These are phyloP conservation scores for Hypocryptadius cinnamomeus DNA, from an alignment of 2,113 vertebrate species.

Conservation along the genomic window DNA sequence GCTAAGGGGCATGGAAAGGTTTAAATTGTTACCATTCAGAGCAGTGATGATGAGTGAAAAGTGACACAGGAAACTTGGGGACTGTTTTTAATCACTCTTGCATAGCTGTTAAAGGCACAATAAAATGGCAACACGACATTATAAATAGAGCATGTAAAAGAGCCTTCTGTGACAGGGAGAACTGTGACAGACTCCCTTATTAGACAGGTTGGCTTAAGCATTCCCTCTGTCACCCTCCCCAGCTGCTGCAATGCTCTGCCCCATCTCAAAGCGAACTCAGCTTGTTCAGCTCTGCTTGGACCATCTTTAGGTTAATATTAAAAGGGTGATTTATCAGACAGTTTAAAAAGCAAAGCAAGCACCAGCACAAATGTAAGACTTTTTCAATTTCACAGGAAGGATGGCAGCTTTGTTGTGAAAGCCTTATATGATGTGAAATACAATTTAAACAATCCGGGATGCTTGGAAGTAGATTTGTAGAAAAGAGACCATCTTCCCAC, in stretches of 20 bases:
- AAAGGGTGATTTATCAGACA: background rate
- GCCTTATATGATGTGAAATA: background rate
- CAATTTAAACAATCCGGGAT: background rate
- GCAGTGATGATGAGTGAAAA: conserved; percentile 49
- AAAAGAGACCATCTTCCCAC: background rate
- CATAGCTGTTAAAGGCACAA: conserved; percentile 42
- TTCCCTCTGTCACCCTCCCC: background rate
- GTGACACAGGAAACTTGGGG: conserved; percentile 38
- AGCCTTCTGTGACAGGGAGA: conserved; percentile 27
- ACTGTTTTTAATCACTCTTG: conserved; percentile 55
- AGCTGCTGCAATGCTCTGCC: background rate
- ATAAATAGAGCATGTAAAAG: conserved; percentile 46
- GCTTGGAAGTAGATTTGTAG: background rate
- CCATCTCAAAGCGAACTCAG: background rate
- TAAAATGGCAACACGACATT: conserved; percentile 47
- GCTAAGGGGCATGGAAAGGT: conserved; percentile 12
- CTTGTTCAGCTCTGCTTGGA: background rate
- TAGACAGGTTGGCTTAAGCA: conserved; percentile 35
- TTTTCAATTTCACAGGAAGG: background rate
- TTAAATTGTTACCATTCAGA: conserved; percentile 40
- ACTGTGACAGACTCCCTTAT: background rate
- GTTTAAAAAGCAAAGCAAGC: background rate
- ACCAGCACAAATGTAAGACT: background rate
- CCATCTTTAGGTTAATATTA: background rate
- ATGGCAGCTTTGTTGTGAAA: background rate